Evolutionary conservation across 2,797 vertebrate species (phyloP).

Genomic region (Atherinosoma microstoma): DNA sequence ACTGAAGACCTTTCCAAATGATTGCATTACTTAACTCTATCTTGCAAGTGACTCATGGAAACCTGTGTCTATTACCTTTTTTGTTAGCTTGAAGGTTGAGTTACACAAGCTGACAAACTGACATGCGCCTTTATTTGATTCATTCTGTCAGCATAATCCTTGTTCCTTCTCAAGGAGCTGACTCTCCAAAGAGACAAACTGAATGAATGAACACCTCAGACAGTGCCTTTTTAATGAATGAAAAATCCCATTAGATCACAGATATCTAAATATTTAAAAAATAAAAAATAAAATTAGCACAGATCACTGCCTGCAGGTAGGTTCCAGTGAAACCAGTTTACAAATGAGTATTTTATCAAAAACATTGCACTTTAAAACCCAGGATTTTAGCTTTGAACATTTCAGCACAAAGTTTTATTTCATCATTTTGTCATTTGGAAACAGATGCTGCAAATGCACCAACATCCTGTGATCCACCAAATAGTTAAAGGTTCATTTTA

Average conservation of each 20-base stretch:
- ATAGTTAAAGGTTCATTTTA: conserved; percentile 36
- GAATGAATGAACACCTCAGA: conserved; percentile 6
- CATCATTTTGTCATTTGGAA: neutral
- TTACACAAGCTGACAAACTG: conserved; percentile 26
- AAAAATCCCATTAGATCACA: neutral
- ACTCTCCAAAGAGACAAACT: neutral
- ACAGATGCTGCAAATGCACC: neutral
- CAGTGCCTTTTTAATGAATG: neutral
- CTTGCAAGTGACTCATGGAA: conserved; percentile 7
- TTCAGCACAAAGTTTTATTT: conserved; percentile 15
- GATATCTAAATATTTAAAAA: neutral
- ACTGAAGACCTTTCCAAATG: conserved; percentile 3
- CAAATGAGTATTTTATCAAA: conserved; percentile 4
- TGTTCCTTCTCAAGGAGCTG: neutral
- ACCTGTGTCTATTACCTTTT: conserved; percentile 16
- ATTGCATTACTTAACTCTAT: conserved; percentile 22
- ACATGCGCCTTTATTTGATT: conserved; percentile 8
- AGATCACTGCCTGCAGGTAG: conserved; percentile 11
- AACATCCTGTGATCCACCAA: neutral
- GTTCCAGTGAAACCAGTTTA: neutral
- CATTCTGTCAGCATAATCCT: neutral
- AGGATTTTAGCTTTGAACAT: conserved; percentile 7
- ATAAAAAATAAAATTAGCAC: neutral
- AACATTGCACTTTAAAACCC: conserved; percentile 11
- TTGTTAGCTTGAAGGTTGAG: conserved; percentile 24